Evolutionary conservation across 2,888 invertebrate genomes (phyloP).

Genomic region (Flexamia atlantica): DNA sequence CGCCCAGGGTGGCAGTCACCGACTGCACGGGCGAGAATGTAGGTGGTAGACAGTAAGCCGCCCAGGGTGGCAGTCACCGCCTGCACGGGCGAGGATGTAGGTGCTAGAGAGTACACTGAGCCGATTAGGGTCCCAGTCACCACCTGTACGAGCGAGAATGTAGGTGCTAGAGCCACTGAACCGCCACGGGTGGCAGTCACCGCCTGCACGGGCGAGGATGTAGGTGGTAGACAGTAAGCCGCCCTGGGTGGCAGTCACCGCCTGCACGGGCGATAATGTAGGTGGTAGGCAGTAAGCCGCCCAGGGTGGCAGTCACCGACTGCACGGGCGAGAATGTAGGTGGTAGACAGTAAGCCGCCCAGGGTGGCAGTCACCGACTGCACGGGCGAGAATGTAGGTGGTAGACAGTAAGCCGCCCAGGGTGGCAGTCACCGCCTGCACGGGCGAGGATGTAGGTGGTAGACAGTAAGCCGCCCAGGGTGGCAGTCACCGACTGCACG

Average conservation of each 20-base stretch:
- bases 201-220: not conserved
- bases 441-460: not conserved
- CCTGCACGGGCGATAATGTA: not conserved
- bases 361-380: no score
- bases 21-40: no score
- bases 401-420: not conserved
- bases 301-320: not conserved
- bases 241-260: not conserved
- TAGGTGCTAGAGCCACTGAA: not conserved
- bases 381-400: not conserved
- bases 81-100: not conserved
- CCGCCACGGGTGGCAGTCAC: not conserved
- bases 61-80: not conserved
- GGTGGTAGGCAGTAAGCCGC: not conserved
- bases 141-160: not conserved
- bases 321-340: no score
- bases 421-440: not conserved
- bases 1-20: not conserved
- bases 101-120: not conserved
- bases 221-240: not conserved
- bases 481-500: not conserved
- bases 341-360: not conserved
- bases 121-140: not conserved
- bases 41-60: no score
- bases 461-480: not conserved